Evolutionary conservation across 1,140 invertebrate species (phyloP), one percentile per base, ranked within the genome.

Genomic region (Telenomus remus): DNA sequence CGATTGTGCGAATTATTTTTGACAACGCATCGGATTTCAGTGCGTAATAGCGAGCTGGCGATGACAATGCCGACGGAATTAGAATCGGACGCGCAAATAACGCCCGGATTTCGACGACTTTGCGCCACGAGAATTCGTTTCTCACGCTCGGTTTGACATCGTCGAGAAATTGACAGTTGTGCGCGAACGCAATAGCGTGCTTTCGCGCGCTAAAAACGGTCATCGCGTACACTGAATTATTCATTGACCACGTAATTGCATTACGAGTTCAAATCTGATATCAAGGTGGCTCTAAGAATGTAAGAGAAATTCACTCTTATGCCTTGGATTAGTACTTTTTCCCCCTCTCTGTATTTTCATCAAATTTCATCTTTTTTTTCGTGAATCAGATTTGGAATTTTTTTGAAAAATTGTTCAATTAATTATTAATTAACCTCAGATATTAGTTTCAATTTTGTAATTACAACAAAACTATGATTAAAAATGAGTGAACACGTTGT

Each of bases 51-150:
- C 54, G 8, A 44, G 19, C 19, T 33, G 71, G 61, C 15, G 63
- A 63, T 51, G 71, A 46, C 1, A 42, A 12, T 5, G 5, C 34
- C 39, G 71, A 73, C 60, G 44, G 65, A 80, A 76, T 78, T 80
- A 80, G 79, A 78, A 80, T 76, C 76, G 76, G 79, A 76, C 78
- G 79, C 78, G 72, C 73, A 78, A 80, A 78, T 76, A 78, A 47
- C 50, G 39, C 46, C 27, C 66, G 56, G 71, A 68, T 68, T 74
- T 66, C 51, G 12, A 34, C 50, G 61, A 16, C 19, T 27, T 55
- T 27, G 42, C 61, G 61, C 70, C 63, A 61, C 61, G 56, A 57
- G 61, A 74, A 74, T 55, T 42, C 66, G 63, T 63, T 68, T 57
- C 19, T 27, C 19, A 27, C 19, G 60, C 47, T 27, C 37, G 33